Base-by-base conservation (phyloP, 2,113 vertebrate species). In the Semnopithecus entellus region DNA sequence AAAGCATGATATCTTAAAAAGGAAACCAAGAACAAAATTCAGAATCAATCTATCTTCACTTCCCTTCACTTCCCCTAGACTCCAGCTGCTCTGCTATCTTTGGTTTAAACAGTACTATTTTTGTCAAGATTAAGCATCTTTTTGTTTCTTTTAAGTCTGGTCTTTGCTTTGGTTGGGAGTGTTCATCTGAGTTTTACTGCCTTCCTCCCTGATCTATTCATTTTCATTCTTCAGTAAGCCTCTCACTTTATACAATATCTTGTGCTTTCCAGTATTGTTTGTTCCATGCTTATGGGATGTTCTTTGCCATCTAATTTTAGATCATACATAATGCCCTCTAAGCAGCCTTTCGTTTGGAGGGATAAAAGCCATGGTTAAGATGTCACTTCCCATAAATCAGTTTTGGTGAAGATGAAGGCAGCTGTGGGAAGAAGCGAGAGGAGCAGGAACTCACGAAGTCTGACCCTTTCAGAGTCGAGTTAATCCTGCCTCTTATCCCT, bases 401-500 rank as follows among this genome's bases (percentile, higher is more conserved):
- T 97, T 98, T 98, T 98, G 97, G 96, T 96, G 96, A 98, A 94
- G 93, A 95, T 97, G 92, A 97, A 93, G 4, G 94, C 97, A 98
- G 94, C 90, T 88, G 70, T 96, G 76, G 94, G 52, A n/a, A 35
- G 43, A 66, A 52, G 64, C 76, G 73, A 43, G 85, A 95, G 43
- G 84, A 25, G 86, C 96, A 98, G 95, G 97, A 98, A 94, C 94
- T 98, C 96, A 82, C 48, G 64, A 97, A 97, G 73, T 79, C 95
- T 98, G 96, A 98, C 72, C 93, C 83, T 97, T 98, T 98, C 96
- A 98, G 94, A 97, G 95, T 98, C 68, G 20, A 45, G 95, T 97
- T 99, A 99, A 99, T 99, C 98, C 96, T 98, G 75, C 79, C 87
- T 97, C 97, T 98, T 98, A 96, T 92, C 98, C 91, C 64, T 5